phyloP scores from a whole-genome alignment of 2,888 invertebrate genomes.

The Neoascia interrupta region DNA sequence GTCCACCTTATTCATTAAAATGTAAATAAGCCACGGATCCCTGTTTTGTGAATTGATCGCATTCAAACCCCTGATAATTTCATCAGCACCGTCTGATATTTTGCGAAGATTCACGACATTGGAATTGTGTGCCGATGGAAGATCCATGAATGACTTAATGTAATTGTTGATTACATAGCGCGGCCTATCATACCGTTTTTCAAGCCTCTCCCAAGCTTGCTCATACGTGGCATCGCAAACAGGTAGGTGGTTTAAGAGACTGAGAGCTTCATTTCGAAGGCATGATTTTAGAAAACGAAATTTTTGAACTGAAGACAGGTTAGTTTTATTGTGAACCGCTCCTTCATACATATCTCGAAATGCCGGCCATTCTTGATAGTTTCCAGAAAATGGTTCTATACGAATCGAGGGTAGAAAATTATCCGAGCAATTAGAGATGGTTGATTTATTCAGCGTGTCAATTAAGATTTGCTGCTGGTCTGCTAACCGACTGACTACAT shows the following conservation, averaged over 20 bases:
- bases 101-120: slow-evolving; percentile 24
- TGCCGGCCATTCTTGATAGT: slow-evolving; percentile 22
- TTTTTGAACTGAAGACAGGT: slow-evolving; percentile 11
- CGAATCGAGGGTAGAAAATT: too few species aligned
- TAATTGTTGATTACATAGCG: slow-evolving; percentile 13
- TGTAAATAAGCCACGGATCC: slow-evolving; percentile 37
- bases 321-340: slow-evolving; percentile 8
- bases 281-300: slow-evolving; percentile 15
- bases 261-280: not conserved
- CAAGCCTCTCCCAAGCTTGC: slow-evolving; percentile 6
- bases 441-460: too few species aligned
- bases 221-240: slow-evolving; percentile 2
- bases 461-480: too few species aligned
- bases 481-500: too few species aligned
- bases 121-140: not conserved
- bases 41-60: too few species aligned
- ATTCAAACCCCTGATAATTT: slow-evolving; percentile 6
- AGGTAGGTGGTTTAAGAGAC: slow-evolving; percentile 9
- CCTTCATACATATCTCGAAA: slow-evolving; percentile 7
- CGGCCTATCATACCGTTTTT: slow-evolving; percentile 17
- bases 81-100: slow-evolving; percentile 45
- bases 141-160: slow-evolving; percentile 8
- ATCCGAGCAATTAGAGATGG: too few species aligned
- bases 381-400: slow-evolving; percentile 9
- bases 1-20: slow-evolving; percentile 42